phyloP scores from a whole-genome alignment of 2,888 invertebrate genomes.

The Cantharis rufa region DNA sequence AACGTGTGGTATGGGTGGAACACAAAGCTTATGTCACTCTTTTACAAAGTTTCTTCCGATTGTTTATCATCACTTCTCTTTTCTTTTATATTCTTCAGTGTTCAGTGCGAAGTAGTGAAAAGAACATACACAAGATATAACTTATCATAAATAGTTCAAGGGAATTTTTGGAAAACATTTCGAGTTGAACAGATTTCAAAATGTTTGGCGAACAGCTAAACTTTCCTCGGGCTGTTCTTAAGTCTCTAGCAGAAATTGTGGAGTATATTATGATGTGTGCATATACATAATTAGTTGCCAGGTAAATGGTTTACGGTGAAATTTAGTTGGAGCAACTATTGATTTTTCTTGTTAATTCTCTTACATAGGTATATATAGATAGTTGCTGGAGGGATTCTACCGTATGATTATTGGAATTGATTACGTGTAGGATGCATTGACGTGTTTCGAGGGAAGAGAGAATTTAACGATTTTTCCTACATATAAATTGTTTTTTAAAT shows the following conservation, averaged over 20 bases:
- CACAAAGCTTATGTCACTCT: not conserved
- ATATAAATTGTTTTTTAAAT: not conserved
- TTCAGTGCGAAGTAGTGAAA: not conserved
- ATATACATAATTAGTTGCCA: constrained; percentile 11
- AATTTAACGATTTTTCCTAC: not conserved
- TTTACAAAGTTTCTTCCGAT: not conserved
- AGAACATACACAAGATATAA: not conserved
- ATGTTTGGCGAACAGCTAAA: constrained; percentile 10
- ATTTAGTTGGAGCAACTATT: constrained; percentile 18
- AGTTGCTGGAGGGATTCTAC: not conserved
- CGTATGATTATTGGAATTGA: not conserved
- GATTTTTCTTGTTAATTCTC: constrained; percentile 25
- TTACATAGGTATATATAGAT: constrained; percentile 10
- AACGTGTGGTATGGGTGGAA: not conserved
- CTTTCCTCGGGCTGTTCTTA: constrained; percentile 21
- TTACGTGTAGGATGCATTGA: not conserved
- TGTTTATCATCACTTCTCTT: not conserved
- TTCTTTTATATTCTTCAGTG: not conserved
- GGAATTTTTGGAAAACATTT: not conserved
- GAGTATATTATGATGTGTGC: not conserved
- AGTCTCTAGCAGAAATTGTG: constrained; percentile 17
- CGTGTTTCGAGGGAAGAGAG: not conserved
- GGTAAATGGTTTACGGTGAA: constrained; percentile 23
- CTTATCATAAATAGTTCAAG: not conserved
- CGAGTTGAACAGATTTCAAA: not conserved